Base-by-base conservation (phyloP, 2,113 vertebrate species). In the Buteo buteo region DNA sequence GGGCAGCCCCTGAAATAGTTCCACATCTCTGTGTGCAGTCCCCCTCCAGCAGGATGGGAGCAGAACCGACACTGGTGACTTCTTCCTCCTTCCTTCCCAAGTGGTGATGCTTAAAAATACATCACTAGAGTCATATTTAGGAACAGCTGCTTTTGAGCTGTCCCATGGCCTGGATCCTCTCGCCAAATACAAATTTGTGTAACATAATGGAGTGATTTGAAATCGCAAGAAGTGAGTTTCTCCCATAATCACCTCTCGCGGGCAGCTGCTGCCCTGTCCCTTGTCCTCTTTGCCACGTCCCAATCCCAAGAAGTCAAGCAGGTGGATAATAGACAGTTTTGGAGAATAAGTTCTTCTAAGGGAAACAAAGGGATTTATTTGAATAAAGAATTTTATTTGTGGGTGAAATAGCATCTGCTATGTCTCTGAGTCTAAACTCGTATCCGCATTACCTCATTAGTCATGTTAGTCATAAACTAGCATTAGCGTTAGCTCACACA, bases 161-260 rank as follows among this genome's bases (percentile, higher is more conserved):
- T 61, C 28, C 26, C 38, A 14, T 69, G 50, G 61, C 28, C 34
- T 62, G 50, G 20, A 29, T 44, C 12, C 10, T 72, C 7, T 66
- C 2, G 0, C 7, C 28, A 62, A 80, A 83, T 24, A 52, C 2
- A 0, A 25, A 42, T 65, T 18, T 66, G 28, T 31, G 29, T 45
- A 79, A 61, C 11, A 13, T 0, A 1, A 25, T 0, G 1, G 44
- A 24, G 47, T 57, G 21, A 67, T 71, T 16, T 57, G 50, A 66
- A 80, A 66, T 34, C 1, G 0, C 16, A 52, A 31, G 31, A 65
- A 38, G 8, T 31, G 4, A 66, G 45, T 86, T 62, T 86, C 34
- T 86, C 34, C 25, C 31, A 7, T 40, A 26, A 54, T 58, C 49
- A 31, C 34, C 14, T 61, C 40, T 86, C 59, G 9, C 0, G 1